phyloP scores from a whole-genome alignment of 2,113 vertebrate species.

The Tachysurus fulvidraco region DNA sequence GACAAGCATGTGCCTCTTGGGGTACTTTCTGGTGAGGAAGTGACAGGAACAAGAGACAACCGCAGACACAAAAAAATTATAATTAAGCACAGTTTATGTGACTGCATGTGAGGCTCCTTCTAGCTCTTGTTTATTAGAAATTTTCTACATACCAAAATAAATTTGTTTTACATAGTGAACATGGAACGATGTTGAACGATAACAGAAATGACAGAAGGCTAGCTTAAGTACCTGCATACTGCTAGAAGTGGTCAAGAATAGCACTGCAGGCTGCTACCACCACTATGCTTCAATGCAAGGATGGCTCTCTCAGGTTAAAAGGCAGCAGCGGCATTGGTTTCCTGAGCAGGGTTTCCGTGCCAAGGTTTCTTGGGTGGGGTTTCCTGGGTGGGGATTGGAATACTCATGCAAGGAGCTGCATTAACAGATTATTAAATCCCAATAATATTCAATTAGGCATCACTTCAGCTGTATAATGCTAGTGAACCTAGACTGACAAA shows the following conservation, averaged over 20 bases:
- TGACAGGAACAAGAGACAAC: background rate
- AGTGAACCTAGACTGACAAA: background rate
- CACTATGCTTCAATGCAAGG: background rate
- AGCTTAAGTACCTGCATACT: background rate
- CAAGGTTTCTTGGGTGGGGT: too few species aligned
- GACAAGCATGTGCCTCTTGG: background rate
- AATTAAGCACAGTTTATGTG: background rate
- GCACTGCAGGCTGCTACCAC: background rate
- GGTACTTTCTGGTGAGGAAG: background rate
- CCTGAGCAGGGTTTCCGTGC: too few species aligned
- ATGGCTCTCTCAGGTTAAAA: background rate
- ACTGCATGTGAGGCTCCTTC: background rate
- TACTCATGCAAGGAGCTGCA: background rate
- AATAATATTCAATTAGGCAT: background rate
- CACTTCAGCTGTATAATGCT: background rate
- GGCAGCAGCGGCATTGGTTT: background rate
- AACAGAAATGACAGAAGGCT: background rate
- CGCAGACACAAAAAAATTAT: background rate
- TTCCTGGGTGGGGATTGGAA: too few species aligned
- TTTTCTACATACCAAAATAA: background rate
- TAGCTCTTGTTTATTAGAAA: background rate
- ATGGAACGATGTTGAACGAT: background rate
- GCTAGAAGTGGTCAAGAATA: background rate
- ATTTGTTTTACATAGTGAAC: background rate
- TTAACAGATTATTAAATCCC: background rate